phyloP scores from a whole-genome alignment of 2,797 vertebrate genomes.

The Clarias pachynema region DNA sequence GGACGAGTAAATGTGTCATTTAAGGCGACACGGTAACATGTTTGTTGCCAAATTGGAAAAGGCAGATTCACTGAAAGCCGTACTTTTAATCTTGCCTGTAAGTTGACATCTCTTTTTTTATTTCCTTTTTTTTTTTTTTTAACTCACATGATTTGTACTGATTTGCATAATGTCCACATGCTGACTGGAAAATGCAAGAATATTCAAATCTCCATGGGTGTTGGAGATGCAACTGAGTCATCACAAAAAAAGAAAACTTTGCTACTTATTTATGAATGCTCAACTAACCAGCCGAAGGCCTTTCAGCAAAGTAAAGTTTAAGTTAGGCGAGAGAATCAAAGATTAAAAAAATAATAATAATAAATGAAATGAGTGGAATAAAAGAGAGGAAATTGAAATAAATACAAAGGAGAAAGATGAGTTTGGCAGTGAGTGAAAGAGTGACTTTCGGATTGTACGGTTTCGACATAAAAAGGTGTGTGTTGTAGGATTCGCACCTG shows the following conservation, averaged over 20 bases:
- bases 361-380: neutral
- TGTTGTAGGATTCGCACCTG: constrained; percentile 20
- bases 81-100: neutral
- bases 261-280: constrained; percentile 19
- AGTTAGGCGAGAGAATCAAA: constrained; percentile 1
- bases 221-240: constrained; percentile 12
- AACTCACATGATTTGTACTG: neutral
- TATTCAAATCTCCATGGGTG: constrained; percentile 11
- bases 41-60: neutral
- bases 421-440: constrained; percentile 7
- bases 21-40: neutral
- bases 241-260: constrained; percentile 22
- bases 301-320: constrained; percentile 22
- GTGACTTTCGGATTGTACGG: constrained; percentile 3
- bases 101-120: neutral
- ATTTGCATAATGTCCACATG: constrained; percentile 4
- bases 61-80: neutral
- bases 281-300: neutral
- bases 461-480: constrained; percentile 11
- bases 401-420: neutral
- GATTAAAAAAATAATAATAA: neutral
- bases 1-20: neutral
- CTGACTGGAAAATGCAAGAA: neutral
- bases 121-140: neutral
- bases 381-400: neutral